Base-by-base conservation (phyloP, 2,797 vertebrate species). In the Hippopotamyrus pictus region DNA sequence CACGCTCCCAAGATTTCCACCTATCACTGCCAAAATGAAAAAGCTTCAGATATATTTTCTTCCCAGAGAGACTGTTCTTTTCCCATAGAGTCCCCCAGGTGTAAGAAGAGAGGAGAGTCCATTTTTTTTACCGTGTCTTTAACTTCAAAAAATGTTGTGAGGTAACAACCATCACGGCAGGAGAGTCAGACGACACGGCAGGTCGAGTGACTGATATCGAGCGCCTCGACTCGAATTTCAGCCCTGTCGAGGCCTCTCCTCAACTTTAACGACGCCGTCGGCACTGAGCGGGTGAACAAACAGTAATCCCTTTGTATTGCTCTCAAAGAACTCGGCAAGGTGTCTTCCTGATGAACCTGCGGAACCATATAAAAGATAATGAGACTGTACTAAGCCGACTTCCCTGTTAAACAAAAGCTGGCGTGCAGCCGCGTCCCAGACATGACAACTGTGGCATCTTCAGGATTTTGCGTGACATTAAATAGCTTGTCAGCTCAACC, bases 401-500 rank as follows among this genome's bases (percentile, higher is more conserved):
- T 25, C 33, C 84, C 25, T 29, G 50, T 86, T 29, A 22, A 54
- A 86, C 48, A 86, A 86, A 87, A 41, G 29, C 53, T 44, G 86
- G 86, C 29, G 0, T 19, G 51, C 29, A 57, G 29, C 25, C 53
- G n/a, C 2, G 12, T 25, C 29, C 14, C 29, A 37, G 84, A 86
- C 41, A 7, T 85, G 25, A 53, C 41, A 48, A 83, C 46, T 86
- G 48, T 17, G 22, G 51, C 48, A 86, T 48, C 48, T 29, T 86
- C 50, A 86, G 11, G 82, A 54, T 33, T 29, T 57, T 8, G 44
- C 41, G 19, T 86, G 51, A 41, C 33, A 57, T 54, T 86, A 86
- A 25, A 85, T 50, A 85, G 82, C 46, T 85, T 85, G 51, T 86
- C 85, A 86, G 51, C 51, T 37, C 50, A 37, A 87, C 33, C 86